Evolutionary conservation across 2,888 invertebrate genomes (phyloP).

Genomic region (Hipparchia sbordonii): DNA sequence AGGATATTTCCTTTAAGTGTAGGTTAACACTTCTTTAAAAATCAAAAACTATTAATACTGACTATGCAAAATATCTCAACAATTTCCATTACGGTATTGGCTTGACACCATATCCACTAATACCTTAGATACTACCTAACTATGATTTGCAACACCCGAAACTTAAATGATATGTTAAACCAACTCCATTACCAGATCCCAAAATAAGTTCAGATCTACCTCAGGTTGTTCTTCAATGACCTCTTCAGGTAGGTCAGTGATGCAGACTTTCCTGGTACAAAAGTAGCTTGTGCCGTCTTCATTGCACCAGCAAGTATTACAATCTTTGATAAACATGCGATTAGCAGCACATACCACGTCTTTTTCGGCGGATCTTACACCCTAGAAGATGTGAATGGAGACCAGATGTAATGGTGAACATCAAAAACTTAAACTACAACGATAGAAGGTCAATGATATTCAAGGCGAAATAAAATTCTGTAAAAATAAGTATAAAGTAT

Average conservation of each 20-base stretch:
- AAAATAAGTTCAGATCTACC: conserved; percentile 44
- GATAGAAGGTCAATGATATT: no score
- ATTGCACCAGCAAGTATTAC: conserved; percentile 79
- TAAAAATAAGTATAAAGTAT: no score
- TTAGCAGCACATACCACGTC: conserved; percentile 69
- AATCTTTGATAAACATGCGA: conserved; percentile 74
- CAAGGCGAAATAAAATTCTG: no score
- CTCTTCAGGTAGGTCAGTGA: conserved; percentile 57
- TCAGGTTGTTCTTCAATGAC: conserved; percentile 53
- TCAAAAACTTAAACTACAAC: not conserved
- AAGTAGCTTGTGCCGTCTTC: conserved; percentile 75
- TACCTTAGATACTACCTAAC: no score
- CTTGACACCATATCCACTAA: no score
- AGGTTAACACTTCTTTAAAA: no score
- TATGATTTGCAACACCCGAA: no score
- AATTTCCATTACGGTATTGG: no score
- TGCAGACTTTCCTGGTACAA: conserved; percentile 75
- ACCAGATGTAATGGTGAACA: not conserved
- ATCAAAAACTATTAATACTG: no score
- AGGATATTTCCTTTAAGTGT: no score
- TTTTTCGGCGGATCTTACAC: conserved; percentile 44
- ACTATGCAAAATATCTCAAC: no score
- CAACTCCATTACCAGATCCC: not conserved
- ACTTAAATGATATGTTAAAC: not conserved
- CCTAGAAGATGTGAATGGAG: conserved; percentile 41